A percentile compares a stretch with the other conserved stretches of the same genome.
Evolutionary conservation across 2,113 vertebrate genomes (phyloP).

Genomic region (Burhinus oedicnemus): DNA sequence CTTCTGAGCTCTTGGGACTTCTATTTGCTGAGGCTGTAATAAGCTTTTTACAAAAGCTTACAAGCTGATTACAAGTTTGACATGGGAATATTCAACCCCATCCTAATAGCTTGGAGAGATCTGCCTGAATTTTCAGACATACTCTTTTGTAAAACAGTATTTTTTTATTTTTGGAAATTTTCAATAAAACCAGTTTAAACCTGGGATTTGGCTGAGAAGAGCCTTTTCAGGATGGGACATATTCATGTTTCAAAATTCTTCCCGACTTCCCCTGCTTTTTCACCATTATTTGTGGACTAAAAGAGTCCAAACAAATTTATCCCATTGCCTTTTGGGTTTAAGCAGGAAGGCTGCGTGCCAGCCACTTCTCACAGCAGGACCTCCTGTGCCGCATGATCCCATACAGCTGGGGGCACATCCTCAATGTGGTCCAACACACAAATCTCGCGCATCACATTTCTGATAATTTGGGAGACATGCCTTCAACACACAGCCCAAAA

Average conservation of each 20-base stretch:
- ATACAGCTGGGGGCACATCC: not conserved
- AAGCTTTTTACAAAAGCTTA: not conserved
- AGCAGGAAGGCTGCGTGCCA: not conserved
- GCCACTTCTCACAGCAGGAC: not conserved
- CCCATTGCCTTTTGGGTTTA: not conserved
- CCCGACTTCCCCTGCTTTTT: not conserved
- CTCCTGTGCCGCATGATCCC: not conserved
- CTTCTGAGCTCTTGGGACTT: not conserved
- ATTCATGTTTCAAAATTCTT: not conserved
- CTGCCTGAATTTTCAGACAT: not conserved
- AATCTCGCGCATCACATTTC: not conserved
- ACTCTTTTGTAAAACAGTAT: not conserved
- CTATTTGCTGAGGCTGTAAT: not conserved
- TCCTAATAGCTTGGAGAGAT: not conserved
- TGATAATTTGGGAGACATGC: not conserved
- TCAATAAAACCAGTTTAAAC: not conserved
- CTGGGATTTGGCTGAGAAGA: not conserved
- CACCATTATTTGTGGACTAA: not conserved
- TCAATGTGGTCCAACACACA: not conserved
- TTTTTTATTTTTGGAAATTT: not conserved
- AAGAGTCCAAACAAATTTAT: not conserved
- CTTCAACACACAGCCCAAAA: not conserved
- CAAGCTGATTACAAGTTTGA: not conserved
- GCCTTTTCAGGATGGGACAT: not conserved
- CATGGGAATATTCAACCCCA: not conserved